Evolutionary conservation across 2,888 invertebrate species (phyloP).

Genomic region (Sarcophaga carnaria): DNA sequence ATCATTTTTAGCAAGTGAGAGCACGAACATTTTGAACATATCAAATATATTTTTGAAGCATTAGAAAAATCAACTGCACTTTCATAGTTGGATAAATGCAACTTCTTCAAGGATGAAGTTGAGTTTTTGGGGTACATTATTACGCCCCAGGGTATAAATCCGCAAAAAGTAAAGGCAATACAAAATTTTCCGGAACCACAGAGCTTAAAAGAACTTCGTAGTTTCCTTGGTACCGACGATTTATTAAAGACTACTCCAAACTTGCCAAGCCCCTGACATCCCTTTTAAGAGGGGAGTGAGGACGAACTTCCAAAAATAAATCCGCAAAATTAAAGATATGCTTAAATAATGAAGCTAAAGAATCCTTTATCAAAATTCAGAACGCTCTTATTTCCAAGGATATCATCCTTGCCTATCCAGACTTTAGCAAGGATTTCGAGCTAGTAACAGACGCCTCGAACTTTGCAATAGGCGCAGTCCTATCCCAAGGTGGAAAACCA

Average conservation of each 20-base stretch:
- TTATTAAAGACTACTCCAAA: slow-evolving; percentile 38
- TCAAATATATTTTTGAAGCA: slow-evolving; percentile 21
- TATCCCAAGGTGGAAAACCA: slow-evolving; percentile 39
- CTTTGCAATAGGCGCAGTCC: slow-evolving; percentile 44
- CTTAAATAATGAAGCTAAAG: slow-evolving; percentile 1
- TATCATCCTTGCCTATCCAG: slow-evolving; percentile 22
- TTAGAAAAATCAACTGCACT: slow-evolving; percentile 54
- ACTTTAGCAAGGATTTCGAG: slow-evolving; percentile 38
- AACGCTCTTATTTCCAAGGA: slow-evolving; percentile 21
- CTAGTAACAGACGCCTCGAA: slow-evolving; percentile 35
- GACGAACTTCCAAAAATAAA: slow-evolving; percentile 12
- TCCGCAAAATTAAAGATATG: background rate
- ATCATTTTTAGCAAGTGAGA: slow-evolving; percentile 47
- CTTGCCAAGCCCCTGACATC: slow-evolving; percentile 51
- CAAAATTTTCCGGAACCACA: slow-evolving; percentile 1
- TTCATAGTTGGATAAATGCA: slow-evolving; percentile 25
- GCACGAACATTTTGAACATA: slow-evolving; percentile 8
- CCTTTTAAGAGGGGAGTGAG: slow-evolving; percentile 5
- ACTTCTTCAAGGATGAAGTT: slow-evolving; percentile 9
- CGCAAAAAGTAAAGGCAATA: slow-evolving; percentile 61
- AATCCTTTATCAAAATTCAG: slow-evolving; percentile 18
- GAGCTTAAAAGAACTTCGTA: slow-evolving; percentile 63
- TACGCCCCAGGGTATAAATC: slow-evolving; percentile 20
- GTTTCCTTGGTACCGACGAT: slow-evolving; percentile 54
- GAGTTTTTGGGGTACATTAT: slow-evolving; percentile 34